Percentiles rank a stretch among this genome's conserved stretches.
phyloP scores from a whole-genome alignment of 2,888 invertebrate species.

The Amblyteles armatorius region DNA sequence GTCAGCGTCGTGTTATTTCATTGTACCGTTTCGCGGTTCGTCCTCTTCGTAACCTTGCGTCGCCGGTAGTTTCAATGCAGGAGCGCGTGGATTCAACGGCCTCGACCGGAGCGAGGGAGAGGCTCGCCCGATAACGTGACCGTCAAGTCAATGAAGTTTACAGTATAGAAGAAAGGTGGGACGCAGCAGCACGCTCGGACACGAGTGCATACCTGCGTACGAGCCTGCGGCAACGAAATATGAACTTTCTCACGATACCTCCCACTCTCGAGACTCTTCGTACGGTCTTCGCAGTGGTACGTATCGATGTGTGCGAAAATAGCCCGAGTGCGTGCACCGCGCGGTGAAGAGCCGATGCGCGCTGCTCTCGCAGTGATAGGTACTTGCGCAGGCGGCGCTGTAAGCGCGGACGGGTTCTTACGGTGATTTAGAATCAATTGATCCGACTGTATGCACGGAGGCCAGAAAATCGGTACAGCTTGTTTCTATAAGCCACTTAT shows the following conservation, averaged over 20 bases:
- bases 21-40: slow-evolving; percentile 32
- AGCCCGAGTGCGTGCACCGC: slow-evolving; percentile 22
- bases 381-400: neutral
- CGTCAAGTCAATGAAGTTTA: slow-evolving; percentile 78
- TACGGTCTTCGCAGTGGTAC: slow-evolving; percentile 2
- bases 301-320: slow-evolving; percentile 14
- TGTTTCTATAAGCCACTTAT: slow-evolving; percentile 8
- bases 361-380: neutral
- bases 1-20: slow-evolving; percentile 29
- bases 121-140: slow-evolving; percentile 76
- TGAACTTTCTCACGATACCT: slow-evolving; percentile 80
- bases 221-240: slow-evolving; percentile 75
- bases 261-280: slow-evolving; percentile 68
- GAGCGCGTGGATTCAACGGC: slow-evolving; percentile 30
- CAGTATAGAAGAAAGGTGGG: slow-evolving; percentile 11
- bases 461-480: slow-evolving; percentile 2
- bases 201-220: slow-evolving; percentile 65
- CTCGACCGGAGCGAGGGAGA: neutral
- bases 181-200: slow-evolving; percentile 1
- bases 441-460: neutral
- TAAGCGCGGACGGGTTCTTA: neutral
- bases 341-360: slow-evolving; percentile 3
- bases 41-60: slow-evolving; percentile 18
- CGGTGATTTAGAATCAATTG: slow-evolving; percentile 41
- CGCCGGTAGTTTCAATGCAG: slow-evolving; percentile 41